phyloP scores from a whole-genome alignment of 2,113 vertebrate genomes.

The Cottus gobio region DNA sequence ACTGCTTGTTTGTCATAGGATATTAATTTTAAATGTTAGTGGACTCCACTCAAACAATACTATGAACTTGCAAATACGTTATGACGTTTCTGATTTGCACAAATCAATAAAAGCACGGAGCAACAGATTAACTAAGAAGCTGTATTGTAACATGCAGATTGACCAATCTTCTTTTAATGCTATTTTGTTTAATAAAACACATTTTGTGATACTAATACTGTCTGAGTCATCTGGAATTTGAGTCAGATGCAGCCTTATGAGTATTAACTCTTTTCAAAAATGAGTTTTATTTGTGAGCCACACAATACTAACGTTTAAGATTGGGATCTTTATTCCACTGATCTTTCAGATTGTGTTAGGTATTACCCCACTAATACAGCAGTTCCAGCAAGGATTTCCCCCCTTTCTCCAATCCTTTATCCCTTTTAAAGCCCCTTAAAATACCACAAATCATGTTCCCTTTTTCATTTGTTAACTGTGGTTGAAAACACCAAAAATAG shows the following conservation, averaged over 20 bases:
- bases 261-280: background rate
- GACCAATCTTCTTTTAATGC: background rate
- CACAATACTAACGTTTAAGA: slow-evolving; percentile 1
- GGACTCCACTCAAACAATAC: background rate
- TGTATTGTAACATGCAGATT: background rate
- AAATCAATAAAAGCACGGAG: background rate
- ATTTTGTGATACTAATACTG: background rate
- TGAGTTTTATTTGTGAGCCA: background rate
- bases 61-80: background rate
- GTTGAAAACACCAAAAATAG: background rate
- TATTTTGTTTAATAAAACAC: background rate
- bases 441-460: slow-evolving; percentile 40
- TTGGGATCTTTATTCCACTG: slow-evolving; percentile 23
- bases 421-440: slow-evolving; percentile 65
- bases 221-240: slow-evolving; percentile 1
- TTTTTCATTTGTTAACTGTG: slow-evolving; percentile 37
- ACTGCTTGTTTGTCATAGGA: background rate
- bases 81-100: background rate
- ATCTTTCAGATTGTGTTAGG: slow-evolving; percentile 39
- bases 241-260: background rate
- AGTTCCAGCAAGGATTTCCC: slow-evolving; percentile 56
- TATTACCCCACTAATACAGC: slow-evolving; percentile 53
- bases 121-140: too few species aligned
- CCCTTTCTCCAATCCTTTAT: slow-evolving; percentile 22
- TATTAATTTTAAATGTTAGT: background rate